Evolutionary conservation across 2,888 invertebrate species (phyloP).

Genomic region (Dryobotodes eremita): DNA sequence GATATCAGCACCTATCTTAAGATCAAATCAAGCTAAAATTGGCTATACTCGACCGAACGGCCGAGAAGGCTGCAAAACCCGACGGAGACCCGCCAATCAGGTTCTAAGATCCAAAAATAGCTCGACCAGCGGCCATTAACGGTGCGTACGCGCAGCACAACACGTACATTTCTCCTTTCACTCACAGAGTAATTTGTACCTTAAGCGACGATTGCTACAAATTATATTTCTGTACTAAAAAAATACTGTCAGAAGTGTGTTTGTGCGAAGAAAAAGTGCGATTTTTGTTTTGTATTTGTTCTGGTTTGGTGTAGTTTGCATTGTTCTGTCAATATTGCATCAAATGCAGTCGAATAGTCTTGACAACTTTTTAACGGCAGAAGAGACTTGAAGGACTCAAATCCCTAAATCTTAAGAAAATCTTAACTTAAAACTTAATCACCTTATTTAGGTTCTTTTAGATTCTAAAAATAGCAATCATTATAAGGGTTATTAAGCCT

Average conservation of each 20-base stretch:
- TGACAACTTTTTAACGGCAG: not conserved
- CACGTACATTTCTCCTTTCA: constrained; percentile 86
- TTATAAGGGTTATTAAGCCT: too few species aligned
- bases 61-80: constrained; percentile 73
- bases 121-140: constrained; percentile 76
- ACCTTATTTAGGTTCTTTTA: not conserved
- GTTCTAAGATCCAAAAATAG: constrained; percentile 86
- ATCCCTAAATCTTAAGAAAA: not conserved
- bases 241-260: constrained; percentile 51
- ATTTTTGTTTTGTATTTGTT: not conserved
- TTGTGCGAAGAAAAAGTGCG: not conserved
- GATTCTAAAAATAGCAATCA: too few species aligned
- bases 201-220: constrained; percentile 64
- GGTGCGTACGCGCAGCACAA: constrained; percentile 78
- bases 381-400: not conserved
- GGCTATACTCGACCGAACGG: constrained; percentile 67
- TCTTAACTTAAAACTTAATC: not conserved
- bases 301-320: not conserved
- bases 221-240: constrained; percentile 63
- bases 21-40: constrained; percentile 70
- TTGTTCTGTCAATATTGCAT: not conserved
- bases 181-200: constrained; percentile 79
- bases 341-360: not conserved
- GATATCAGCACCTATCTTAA: constrained; percentile 57
- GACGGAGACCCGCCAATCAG: constrained; percentile 76